Evolutionary conservation across 2,888 invertebrate species (phyloP).

Genomic region (Sesia apiformis): DNA sequence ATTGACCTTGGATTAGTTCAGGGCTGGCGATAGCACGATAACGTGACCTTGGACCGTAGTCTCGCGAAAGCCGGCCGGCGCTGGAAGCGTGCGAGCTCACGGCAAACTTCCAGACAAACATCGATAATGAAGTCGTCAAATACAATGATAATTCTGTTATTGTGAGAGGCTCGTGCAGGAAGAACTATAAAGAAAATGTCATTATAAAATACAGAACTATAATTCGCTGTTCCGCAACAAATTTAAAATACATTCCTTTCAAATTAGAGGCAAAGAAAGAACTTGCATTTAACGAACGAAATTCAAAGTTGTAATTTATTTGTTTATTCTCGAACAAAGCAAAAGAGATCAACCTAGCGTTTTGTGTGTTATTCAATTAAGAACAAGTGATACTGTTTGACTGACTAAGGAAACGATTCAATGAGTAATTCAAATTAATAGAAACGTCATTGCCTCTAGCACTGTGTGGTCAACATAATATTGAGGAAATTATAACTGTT

Average conservation of each 20-base stretch:
- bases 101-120: slow-evolving; percentile 66
- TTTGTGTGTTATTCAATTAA: slow-evolving; percentile 63
- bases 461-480: slow-evolving; percentile 12
- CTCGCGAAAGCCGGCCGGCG: slow-evolving; percentile 65
- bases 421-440: slow-evolving; percentile 61
- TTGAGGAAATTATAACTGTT: slow-evolving; percentile 18
- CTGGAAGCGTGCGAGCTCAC: slow-evolving; percentile 50
- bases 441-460: slow-evolving; percentile 39
- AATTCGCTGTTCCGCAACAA: background rate
- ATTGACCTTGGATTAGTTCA: slow-evolving; percentile 52
- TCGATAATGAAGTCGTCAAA: slow-evolving; percentile 45
- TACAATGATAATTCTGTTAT: slow-evolving; percentile 34
- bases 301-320: background rate
- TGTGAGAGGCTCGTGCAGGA: slow-evolving; percentile 20
- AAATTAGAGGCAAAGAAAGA: slow-evolving; percentile 5
- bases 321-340: background rate
- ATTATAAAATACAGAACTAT: background rate
- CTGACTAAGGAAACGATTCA: slow-evolving; percentile 60
- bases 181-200: background rate
- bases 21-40: slow-evolving; percentile 68
- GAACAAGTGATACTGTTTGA: slow-evolving; percentile 44
- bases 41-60: slow-evolving; percentile 66
- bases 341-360: slow-evolving; percentile 17
- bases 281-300: slow-evolving; percentile 6
- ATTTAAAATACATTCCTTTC: slow-evolving; percentile 10